A percentile compares a stretch with the other conserved stretches of the same genome.
Evolutionary conservation across 2,113 vertebrate species (phyloP).

Genomic region (Ovibos moschatus): DNA sequence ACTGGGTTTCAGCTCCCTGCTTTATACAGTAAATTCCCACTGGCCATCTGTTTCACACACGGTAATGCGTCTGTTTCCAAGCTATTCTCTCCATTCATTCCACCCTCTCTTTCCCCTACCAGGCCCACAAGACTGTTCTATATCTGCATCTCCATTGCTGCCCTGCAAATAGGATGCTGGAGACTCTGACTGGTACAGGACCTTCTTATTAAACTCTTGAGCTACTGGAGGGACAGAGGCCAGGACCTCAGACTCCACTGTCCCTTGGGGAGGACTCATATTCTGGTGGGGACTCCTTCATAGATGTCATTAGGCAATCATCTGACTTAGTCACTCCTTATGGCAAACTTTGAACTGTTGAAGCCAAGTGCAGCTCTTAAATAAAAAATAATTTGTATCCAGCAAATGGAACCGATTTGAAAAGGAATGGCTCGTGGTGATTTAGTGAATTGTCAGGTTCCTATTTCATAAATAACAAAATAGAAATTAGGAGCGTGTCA

Average conservation of each 20-base stretch:
- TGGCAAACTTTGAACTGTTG: neutral
- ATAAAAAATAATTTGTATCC: constrained; percentile 21
- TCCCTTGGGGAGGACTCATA: accelerated
- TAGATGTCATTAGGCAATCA: too few relatives aligned
- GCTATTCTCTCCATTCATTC: neutral
- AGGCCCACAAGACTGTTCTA: neutral
- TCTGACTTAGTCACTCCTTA: neutral
- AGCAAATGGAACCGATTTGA: constrained; percentile 15
- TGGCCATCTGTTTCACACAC: neutral
- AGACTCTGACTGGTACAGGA: neutral
- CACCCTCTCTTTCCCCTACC: neutral
- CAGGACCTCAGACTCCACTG: neutral
- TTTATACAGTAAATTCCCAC: neutral
- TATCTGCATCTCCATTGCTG: neutral
- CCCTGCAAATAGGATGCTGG: neutral
- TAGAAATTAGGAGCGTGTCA: constrained; percentile 45
- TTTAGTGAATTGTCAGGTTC: constrained; percentile 54
- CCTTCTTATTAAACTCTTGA: neutral
- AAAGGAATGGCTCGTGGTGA: constrained; percentile 34
- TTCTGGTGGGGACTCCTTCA: neutral
- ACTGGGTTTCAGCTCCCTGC: neutral
- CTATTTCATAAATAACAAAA: constrained; percentile 65
- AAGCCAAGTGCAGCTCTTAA: neutral
- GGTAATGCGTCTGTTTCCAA: neutral
- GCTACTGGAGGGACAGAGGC: neutral